A percentile compares a stretch with the other conserved stretches of the same genome.
These are phyloP conservation scores for Periphyllus acericola DNA, from an alignment of 2,888 invertebrate species.

Conservation along the genomic window DNA sequence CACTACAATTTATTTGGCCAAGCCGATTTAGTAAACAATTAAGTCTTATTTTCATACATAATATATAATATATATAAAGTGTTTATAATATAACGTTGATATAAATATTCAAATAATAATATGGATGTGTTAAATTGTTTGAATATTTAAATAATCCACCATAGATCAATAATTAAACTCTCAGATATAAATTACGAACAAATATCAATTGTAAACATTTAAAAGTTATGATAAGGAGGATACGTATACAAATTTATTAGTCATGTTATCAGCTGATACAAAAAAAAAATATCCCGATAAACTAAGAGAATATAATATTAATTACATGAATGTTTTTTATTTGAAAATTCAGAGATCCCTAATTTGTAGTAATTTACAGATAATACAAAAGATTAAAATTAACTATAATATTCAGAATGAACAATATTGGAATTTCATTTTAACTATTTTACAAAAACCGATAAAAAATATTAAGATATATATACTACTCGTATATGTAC, in stretches of 20 bases:
- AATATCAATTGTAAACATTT: too few relatives aligned
- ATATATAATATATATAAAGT: background rate
- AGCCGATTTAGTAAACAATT: too few relatives aligned
- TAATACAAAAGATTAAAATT: slow-evolving; percentile 1
- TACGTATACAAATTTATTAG: too few relatives aligned
- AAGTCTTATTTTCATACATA: background rate
- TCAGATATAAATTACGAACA: background rate
- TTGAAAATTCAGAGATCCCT: too few relatives aligned
- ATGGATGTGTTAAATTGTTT: background rate
- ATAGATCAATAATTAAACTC: background rate
- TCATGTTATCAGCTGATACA: too few relatives aligned
- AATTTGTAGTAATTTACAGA: background rate
- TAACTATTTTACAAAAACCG: background rate
- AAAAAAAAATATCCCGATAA: too few relatives aligned
- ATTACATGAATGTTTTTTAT: too few relatives aligned
- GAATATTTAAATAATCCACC: background rate
- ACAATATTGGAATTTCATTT: background rate
- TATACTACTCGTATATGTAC: background rate
- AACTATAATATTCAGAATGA: background rate
- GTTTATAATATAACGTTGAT: background rate
- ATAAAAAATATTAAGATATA: background rate
- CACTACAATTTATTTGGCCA: too few relatives aligned
- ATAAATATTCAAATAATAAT: background rate
- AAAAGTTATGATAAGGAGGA: too few relatives aligned
- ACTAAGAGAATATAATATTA: too few relatives aligned